These are phyloP conservation scores for Lochmaea crataegi DNA, from an alignment of 2,888 invertebrate species.

Conservation along the genomic window DNA sequence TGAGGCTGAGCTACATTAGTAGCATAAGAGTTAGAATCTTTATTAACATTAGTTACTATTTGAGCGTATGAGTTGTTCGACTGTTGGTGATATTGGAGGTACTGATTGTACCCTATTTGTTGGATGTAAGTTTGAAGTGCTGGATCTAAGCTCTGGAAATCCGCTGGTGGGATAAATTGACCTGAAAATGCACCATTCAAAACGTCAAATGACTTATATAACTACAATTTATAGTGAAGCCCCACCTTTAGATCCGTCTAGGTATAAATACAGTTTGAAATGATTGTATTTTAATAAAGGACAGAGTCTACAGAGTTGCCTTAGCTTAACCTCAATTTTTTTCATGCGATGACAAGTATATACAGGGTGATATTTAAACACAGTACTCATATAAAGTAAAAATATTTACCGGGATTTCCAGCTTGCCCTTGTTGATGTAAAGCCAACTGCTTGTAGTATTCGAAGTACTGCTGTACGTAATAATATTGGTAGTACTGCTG, in stretches of 20 bases:
- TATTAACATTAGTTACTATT: constrained; percentile 61
- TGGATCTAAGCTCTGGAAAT: constrained; percentile 53
- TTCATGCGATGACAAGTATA: no score
- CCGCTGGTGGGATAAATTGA: constrained; percentile 47
- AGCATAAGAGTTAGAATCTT: constrained; percentile 57
- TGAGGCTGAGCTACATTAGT: constrained; percentile 49
- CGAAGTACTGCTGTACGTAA: constrained; percentile 62
- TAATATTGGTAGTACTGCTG: constrained; percentile 64
- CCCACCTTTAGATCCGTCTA: no score
- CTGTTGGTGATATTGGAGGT: constrained; percentile 55
- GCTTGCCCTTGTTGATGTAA: constrained; percentile 53
- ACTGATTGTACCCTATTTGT: constrained; percentile 60
- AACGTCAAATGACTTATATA: no score
- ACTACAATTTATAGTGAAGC: no score
- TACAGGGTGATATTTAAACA: no score
- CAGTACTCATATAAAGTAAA: neutral
- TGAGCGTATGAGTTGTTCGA: constrained; percentile 60
- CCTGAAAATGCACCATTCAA: constrained; percentile 37
- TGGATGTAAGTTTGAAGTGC: constrained; percentile 56
- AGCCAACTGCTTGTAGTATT: constrained; percentile 62
- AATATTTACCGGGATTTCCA: constrained; percentile 49
- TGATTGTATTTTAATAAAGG: no score
- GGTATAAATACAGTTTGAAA: no score
- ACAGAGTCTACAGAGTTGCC: neutral
- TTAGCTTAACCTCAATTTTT: no score